Percentiles rank a stretch among this genome's conserved stretches.
These are phyloP conservation scores for Drosophila trichaetosa DNA, from an alignment of 2,888 invertebrate genomes.

Conservation along the genomic window DNA sequence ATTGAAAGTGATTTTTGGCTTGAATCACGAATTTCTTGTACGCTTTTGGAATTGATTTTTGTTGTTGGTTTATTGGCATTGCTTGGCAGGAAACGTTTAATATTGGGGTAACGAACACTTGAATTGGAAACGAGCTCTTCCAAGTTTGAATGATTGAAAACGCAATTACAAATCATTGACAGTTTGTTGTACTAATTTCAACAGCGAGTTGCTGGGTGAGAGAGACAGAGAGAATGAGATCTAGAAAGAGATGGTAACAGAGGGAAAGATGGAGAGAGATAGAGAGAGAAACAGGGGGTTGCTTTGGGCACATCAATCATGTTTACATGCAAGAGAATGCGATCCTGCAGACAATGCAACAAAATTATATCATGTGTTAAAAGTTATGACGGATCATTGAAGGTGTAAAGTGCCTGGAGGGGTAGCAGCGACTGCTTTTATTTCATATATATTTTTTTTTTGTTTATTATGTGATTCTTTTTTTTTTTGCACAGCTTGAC, in stretches of 20 bases:
- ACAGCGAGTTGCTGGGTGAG: slow-evolving; percentile 13
- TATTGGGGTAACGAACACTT: slow-evolving; percentile 19
- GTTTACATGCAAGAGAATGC: slow-evolving; percentile 50
- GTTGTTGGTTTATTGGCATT: slow-evolving; percentile 27
- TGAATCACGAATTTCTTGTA: slow-evolving; percentile 71
- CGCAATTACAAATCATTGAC: slow-evolving; percentile 75
- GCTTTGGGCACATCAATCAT: slow-evolving; percentile 55
- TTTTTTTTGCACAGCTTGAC: slow-evolving; percentile 77
- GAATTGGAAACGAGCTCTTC: slow-evolving; percentile 23
- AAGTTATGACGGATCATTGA: slow-evolving; percentile 82
- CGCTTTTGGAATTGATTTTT: slow-evolving; percentile 39
- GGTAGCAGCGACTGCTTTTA: slow-evolving; percentile 44
- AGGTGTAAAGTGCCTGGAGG: slow-evolving; percentile 78
- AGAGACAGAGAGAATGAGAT: slow-evolving; percentile 5
- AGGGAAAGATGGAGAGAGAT: neutral
- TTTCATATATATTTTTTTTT: neutral
- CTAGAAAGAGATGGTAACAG: slow-evolving; percentile 3
- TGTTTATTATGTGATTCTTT: slow-evolving; percentile 10
- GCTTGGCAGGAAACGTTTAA: slow-evolving; percentile 38
- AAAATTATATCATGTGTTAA: slow-evolving; percentile 81
- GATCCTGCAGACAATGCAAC: slow-evolving; percentile 71
- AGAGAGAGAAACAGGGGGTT: neutral
- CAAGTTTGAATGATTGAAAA: slow-evolving; percentile 64
- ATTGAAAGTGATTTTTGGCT: slow-evolving; percentile 61
- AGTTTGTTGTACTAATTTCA: slow-evolving; percentile 76